Evolutionary conservation across 2,888 invertebrate species (phyloP), one percentile per base, ranked within the genome.

Genomic region (Pterobdella sp.): DNA sequence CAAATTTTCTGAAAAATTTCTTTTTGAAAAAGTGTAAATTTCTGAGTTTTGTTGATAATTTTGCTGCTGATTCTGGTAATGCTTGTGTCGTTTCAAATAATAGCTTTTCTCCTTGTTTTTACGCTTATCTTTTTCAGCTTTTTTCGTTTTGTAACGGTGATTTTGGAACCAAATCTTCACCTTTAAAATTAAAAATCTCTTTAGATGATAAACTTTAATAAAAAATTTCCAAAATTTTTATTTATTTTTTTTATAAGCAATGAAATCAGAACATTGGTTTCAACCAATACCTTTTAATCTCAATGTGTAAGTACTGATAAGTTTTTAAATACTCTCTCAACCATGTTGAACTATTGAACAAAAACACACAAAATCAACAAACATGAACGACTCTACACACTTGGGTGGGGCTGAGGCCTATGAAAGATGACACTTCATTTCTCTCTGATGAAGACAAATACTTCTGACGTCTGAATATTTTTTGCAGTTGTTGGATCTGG

Each of bases 111-210:
- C 70, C 60, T n/a, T 18, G 31, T 29, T 81, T 35, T 49, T 69
- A 32, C 36, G 7, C n/a, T 65, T 63, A 34, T 74, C 74, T 35
- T 65, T 68, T 32, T 70, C 60, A 4, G 75, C 75, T 64, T 73
- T 73, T 49, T 75, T 75, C 22, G 75, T 75, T 71, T 75, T 75
- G 73, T 75, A 75, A 35, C 74, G 74, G 35, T 74, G 74, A 64
- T 74, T 74, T 42, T 74, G 74, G 35, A 74, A 74, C 74, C 73
- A 73, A 68, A 72, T 75, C 66, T 74, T 74, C 22, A 70, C 70
- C 70, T 70, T 31, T 14, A 22, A 29, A 32, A 68, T 26, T 26
- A 68, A 42, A 36, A 2, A 67, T n/a, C 2, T 22, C 22, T 42
- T 42, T 18, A 4, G 7, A 3, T 4, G 4, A 14, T 4, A 56